Percentiles rank a stretch among this genome's conserved stretches.
phyloP scores from a whole-genome alignment of 2,888 invertebrate genomes.

The Gari tellinella region DNA sequence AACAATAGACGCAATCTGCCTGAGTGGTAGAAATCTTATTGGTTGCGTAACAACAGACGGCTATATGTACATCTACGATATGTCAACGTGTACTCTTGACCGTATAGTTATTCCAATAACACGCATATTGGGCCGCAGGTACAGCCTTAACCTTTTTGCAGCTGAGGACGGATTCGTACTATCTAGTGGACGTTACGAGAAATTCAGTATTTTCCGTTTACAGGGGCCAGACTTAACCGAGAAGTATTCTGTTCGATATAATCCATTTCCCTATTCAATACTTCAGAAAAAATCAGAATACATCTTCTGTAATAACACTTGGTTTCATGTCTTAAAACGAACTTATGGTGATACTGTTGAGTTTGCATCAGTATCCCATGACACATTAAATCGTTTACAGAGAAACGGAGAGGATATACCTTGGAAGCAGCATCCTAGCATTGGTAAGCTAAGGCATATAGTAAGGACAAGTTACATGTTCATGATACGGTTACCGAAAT shows the following conservation, averaged over 20 bases:
- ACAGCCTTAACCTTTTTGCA: background rate
- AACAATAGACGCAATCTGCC: background rate
- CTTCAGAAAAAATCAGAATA: background rate
- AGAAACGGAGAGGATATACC: too few species aligned
- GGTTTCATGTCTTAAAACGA: conserved; percentile 5
- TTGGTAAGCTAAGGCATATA: background rate
- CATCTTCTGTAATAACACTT: conserved; percentile 7
- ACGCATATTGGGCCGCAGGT: background rate
- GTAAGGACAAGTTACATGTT: background rate
- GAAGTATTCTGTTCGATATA: background rate
- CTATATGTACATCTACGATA: too few species aligned
- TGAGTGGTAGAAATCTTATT: background rate
- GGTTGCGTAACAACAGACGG: too few species aligned
- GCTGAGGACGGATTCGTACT: conserved; percentile 22
- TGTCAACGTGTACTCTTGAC: too few species aligned
- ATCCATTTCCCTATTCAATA: background rate
- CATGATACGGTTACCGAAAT: conserved; percentile 15
- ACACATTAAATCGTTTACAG: background rate
- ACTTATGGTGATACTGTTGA: background rate
- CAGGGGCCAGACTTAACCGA: conserved; percentile 9
- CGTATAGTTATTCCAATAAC: background rate
- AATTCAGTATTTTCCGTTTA: conserved; percentile 1
- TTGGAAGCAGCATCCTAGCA: background rate
- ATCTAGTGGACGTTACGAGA: conserved; percentile 6
- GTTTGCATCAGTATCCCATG: conserved; percentile 5